These are phyloP conservation scores for Ciconia stormi DNA, from an alignment of 2,113 vertebrate species.

Conservation along the genomic window DNA sequence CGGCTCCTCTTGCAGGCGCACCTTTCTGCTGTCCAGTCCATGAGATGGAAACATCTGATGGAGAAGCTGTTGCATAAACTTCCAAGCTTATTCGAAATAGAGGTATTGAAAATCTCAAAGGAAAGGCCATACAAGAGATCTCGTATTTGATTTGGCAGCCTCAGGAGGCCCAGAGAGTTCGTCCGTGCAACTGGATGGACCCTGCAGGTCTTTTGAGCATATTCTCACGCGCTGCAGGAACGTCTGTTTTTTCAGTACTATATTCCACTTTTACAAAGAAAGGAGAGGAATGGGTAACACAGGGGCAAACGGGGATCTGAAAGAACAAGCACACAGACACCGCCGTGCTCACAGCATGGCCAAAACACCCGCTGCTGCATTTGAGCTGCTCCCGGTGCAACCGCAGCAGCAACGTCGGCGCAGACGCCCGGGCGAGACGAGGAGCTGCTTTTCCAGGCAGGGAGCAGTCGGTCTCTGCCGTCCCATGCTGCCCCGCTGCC, in stretches of 20 bases:
- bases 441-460: background rate
- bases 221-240: background rate
- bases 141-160: background rate
- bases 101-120: conserved; percentile 2
- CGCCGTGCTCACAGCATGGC: background rate
- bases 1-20: background rate
- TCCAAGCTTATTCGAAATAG: background rate
- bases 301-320: background rate
- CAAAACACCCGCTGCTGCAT: background rate
- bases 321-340: conserved; percentile 11
- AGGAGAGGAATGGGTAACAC: background rate
- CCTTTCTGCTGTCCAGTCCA: background rate
- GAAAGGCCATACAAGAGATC: background rate
- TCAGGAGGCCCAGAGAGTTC: background rate
- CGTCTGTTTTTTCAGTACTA: accelerated
- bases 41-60: background rate
- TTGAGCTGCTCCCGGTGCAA: background rate
- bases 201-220: background rate
- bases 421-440: accelerated
- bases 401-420: background rate
- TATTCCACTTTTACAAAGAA: background rate
- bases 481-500: accelerated
- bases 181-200: background rate
- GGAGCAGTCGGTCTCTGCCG: background rate
- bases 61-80: background rate